phyloP scores from a whole-genome alignment of 1,140 invertebrate genomes.

The Ceratina australensis region DNA sequence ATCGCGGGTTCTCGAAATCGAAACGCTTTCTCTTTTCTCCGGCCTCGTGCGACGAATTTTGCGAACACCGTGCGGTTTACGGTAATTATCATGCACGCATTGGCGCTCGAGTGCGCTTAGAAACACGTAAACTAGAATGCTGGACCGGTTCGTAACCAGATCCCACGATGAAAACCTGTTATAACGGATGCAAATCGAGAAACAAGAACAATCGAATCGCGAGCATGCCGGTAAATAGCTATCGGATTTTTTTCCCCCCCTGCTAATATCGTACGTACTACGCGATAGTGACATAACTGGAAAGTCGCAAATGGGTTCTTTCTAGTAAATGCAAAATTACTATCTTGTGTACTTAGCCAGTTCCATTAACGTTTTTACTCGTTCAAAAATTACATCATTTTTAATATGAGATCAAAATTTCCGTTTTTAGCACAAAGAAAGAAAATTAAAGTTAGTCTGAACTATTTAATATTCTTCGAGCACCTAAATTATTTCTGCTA shows the following conservation, averaged over 20 bases:
- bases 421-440: too few relatives aligned
- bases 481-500: too few relatives aligned
- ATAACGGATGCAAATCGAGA: constrained; percentile 9
- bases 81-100: constrained; percentile 3
- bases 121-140: constrained; percentile 31
- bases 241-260: background rate
- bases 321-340: too few relatives aligned
- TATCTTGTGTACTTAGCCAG: too few relatives aligned
- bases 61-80: background rate
- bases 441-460: too few relatives aligned
- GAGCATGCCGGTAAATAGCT: background rate
- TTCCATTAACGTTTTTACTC: too few relatives aligned
- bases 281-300: too few relatives aligned
- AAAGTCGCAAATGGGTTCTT: too few relatives aligned
- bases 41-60: constrained; percentile 18
- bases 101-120: background rate
- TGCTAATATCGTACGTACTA: background rate
- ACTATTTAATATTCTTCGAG: too few relatives aligned
- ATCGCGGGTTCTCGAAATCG: constrained; percentile 29
- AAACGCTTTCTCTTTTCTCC: constrained; percentile 52
- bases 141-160: constrained; percentile 30
- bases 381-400: too few relatives aligned
- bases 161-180: constrained; percentile 23
- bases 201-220: constrained; percentile 32
- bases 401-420: too few relatives aligned